Base-by-base conservation (phyloP, 1,140 invertebrate species). In the Drosophila ercepeae region DNA sequence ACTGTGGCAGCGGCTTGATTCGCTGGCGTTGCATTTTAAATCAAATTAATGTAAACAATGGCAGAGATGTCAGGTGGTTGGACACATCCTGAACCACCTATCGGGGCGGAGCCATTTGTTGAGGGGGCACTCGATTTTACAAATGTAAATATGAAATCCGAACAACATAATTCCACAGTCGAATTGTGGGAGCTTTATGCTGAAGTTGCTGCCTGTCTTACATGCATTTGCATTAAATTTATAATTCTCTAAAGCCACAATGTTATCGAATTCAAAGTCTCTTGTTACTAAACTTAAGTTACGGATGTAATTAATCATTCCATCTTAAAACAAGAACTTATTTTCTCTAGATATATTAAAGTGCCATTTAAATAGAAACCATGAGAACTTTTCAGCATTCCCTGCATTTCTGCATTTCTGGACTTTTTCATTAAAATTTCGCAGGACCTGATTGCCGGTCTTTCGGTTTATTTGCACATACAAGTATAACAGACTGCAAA, bases 41-140 rank as follows among this genome's bases (percentile, higher is more conserved):
- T 74, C 63, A 78, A 75, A 78, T 75, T 78, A 83, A 81, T 84
- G 82, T 84, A 86, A 77, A 86, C 81, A 84, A 63, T 67, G 58
- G 41, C 63, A 57, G 61, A 50, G 71, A 65, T 74, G 63, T 61
- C 72, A 69, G 67, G 36, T 45, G 60, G 46, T 7, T 45, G 63
- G 60, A 67, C 63, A 65, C 18, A 27, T 52, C 19, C 42, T 48
- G 59, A 41, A 29, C 29, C 55, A 29, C 19, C 29, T 29, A 60
- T 16, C 14, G 14, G 29, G 9, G 29, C 29, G 29, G 29, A 13
- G 4, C 13, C 13, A 39, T 16, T 39, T 14, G 36, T 16, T 14
- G 14, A 14, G 39, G 25, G 18, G 58, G 45, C 44, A 27, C 60
- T 53, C 60, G 52, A 65, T 67, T 65, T 52, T 27, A 44, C 63